Conservation (phyloP, 2,888 invertebrate genomes). For the Sarcophaga carnaria region DNA sequence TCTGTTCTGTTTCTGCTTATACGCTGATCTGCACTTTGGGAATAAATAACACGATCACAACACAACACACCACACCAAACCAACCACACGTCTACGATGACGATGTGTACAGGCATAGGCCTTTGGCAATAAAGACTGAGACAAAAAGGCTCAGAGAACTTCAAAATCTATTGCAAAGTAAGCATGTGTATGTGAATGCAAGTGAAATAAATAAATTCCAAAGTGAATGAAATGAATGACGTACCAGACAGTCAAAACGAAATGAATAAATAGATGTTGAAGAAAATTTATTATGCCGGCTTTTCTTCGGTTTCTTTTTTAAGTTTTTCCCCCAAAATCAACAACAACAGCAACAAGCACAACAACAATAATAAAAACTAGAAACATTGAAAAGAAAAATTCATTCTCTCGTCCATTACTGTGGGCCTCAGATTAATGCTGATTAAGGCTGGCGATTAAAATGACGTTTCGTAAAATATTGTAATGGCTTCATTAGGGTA, state of each 20-base stretch:
- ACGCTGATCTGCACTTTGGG: too few relatives aligned
- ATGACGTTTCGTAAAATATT: slow-evolving; percentile 67
- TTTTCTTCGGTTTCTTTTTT: slow-evolving; percentile 23
- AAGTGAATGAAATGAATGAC: slow-evolving; percentile 39
- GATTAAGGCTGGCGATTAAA: slow-evolving; percentile 68
- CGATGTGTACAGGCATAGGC: too few relatives aligned
- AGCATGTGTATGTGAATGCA: background rate
- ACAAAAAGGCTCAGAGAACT: slow-evolving; percentile 2
- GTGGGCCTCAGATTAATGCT: slow-evolving; percentile 59
- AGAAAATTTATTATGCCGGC: slow-evolving; percentile 63
- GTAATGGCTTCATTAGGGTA: slow-evolving; percentile 70
- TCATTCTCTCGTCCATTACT: background rate
- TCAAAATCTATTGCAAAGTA: slow-evolving; percentile 11
- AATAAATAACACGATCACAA: too few relatives aligned
- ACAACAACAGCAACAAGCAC: background rate
- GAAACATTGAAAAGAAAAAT: slow-evolving; percentile 44
- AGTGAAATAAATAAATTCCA: slow-evolving; percentile 44
- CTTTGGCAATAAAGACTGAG: too few relatives aligned
- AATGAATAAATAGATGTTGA: slow-evolving; percentile 43
- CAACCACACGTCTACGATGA: too few relatives aligned
- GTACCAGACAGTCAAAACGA: slow-evolving; percentile 36
- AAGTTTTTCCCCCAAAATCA: slow-evolving; percentile 39
- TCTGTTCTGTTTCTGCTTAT: background rate
- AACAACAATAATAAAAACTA: background rate
- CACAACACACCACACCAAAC: too few relatives aligned